phyloP scores from a whole-genome alignment of 2,797 vertebrate genomes.

The Gymnothorax javanicus region DNA sequence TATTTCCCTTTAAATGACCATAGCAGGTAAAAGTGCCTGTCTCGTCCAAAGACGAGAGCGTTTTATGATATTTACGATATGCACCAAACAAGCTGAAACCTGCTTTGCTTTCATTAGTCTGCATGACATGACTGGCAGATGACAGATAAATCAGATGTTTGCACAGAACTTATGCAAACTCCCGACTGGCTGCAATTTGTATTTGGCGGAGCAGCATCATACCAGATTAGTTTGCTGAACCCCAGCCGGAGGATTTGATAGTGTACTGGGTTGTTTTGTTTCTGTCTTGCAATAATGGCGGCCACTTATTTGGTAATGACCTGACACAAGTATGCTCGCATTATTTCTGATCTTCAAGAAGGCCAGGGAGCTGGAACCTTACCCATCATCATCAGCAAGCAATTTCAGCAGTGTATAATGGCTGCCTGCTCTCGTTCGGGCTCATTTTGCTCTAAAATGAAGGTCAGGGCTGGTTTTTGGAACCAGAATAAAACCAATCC shows the following conservation, averaged over 20 bases:
- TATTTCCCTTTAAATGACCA: not conserved
- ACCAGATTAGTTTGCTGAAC: not conserved
- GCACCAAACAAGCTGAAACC: not conserved
- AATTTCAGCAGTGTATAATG: not conserved
- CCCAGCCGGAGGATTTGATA: not conserved
- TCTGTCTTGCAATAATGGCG: not conserved
- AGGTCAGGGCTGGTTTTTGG: not conserved
- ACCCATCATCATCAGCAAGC: not conserved
- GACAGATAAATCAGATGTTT: not conserved
- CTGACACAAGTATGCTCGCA: not conserved
- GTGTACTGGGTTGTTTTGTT: not conserved
- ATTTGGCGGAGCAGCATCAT: not conserved
- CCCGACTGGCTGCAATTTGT: not conserved
- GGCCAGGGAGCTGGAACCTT: not conserved
- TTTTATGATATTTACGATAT: too few relatives aligned
- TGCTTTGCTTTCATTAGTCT: not conserved
- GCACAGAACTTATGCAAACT: not conserved
- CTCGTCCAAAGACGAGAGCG: not conserved
- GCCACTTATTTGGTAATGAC: constrained; percentile 3
- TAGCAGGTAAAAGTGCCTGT: not conserved
- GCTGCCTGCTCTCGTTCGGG: not conserved
- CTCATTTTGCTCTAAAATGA: not conserved
- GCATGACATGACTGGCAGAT: too few relatives aligned
- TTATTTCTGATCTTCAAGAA: not conserved
- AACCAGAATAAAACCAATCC: not conserved